Evolutionary conservation across 2,888 invertebrate genomes (phyloP).

Genomic region (Heliconius aoede): DNA sequence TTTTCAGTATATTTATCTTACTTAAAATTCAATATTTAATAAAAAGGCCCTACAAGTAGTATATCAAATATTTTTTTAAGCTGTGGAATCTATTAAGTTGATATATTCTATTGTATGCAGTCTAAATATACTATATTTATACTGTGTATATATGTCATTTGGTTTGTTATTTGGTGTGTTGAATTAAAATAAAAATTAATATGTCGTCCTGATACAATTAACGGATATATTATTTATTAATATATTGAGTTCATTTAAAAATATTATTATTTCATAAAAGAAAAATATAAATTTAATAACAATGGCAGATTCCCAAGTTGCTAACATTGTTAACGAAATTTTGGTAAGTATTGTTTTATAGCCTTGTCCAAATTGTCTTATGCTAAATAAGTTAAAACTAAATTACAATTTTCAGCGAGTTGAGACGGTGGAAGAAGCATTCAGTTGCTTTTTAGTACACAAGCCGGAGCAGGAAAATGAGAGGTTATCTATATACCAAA

Average conservation of each 20-base stretch:
- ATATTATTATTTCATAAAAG: constrained; percentile 18
- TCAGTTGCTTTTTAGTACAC: constrained; percentile 93
- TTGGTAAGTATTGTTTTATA: constrained; percentile 74
- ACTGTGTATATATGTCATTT: constrained; percentile 12
- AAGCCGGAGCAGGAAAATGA: constrained; percentile 88
- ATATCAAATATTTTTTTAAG: background rate
- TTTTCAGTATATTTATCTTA: background rate
- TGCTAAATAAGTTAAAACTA: constrained; percentile 12
- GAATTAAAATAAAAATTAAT: constrained; percentile 11
- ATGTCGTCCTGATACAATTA: constrained; percentile 13
- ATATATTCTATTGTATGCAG: background rate
- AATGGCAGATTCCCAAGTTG: constrained; percentile 86
- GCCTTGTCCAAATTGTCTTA: background rate
- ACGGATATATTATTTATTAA: background rate
- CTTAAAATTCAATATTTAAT: background rate
- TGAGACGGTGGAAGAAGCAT: constrained; percentile 94
- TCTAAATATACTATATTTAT: background rate
- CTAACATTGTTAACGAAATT: constrained; percentile 86
- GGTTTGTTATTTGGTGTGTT: constrained; percentile 35
- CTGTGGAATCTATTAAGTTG: background rate
- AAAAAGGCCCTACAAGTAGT: background rate
- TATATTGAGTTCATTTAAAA: constrained; percentile 3
- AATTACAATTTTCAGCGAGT: constrained; percentile 84
- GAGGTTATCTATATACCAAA: constrained; percentile 86
- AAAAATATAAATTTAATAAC: constrained; percentile 21